Base-by-base conservation (phyloP, 1,140 invertebrate genomes). In the Scaptodrosophila lebanonensis region DNA sequence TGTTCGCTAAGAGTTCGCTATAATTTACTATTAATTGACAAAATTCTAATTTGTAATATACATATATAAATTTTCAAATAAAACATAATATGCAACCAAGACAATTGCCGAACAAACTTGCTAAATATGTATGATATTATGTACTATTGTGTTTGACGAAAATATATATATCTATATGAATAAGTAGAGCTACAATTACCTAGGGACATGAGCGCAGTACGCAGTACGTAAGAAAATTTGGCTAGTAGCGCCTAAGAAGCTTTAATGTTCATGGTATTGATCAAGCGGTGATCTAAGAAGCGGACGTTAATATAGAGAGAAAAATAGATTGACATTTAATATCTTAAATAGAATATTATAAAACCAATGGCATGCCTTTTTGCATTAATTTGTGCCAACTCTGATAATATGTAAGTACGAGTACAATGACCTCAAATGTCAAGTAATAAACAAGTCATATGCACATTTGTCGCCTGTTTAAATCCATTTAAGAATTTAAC, bases 11-110 rank as follows among this genome's bases (percentile, higher is more conserved):
- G 39, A 32, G 49, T 59, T 56, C 53, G 63, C 29, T 42, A 35
- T 52, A 36, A 73, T 77, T 82, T 60, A 68, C 49, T 60, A 68
- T 25, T 82, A 82, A 69, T 65, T 79, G 73, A 79, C 65, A 66
- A 82, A 82, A 82, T 82, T 82, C 65, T 66, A 62, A 66, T 68
- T 49, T 79, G 60, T 82, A 69, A 73, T 66, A 60, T 68, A 73
- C 43, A 66, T 72, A 77, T 66, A 66, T 66, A 59, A 58, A 53
- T 72, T 82, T 77, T 63, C 50, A 65, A 68, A 73, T 77, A 77
- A 79, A 77, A 65, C 58, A 76, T 70, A 72, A 79, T 79, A 79
- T 79, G 62, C 73, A 82, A 69, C 56, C 68, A 61, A 59, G 25
- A 18, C 13, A 39, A 16, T 20, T 35, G 25, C 27, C 12, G 16